Evolutionary conservation across 2,888 invertebrate genomes (phyloP), one percentile per base, ranked within the genome.

Genomic region (Lamellibrachia columna): DNA sequence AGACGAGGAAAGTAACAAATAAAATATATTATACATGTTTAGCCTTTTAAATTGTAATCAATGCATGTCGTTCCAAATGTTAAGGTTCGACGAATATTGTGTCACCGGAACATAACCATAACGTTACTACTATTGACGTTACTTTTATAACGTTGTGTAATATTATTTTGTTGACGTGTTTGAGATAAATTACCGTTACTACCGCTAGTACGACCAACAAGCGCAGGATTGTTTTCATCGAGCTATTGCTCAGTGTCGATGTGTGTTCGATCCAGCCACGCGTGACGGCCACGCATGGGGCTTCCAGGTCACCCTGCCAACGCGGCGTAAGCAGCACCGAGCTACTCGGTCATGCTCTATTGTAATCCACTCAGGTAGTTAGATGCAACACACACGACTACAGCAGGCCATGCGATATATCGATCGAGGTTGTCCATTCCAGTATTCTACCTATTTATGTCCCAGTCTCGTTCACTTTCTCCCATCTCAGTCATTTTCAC

Each of bases 291-390:
- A 75, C 75, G 75, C 75, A 75, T 22, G 75, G 75, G 75, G n/a
- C 75, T 75, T 75, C 75, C 75, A 75, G 75, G 75, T 75, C 75
- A 75, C 75, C 75, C 75, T 75, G 75, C 75, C 75, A 75, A 75
- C 75, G 15, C 22, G 6, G 75, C 75, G n/a, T n/a, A 75, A 75
- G 75, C 75, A 22, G 75, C 75, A 75, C 22, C n/a, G 15, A 75
- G 75, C 15, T 22, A 75, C 75, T 75, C 75, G 75, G 75, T 75
- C 75, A 75, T 75, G 75, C 75, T 75, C 8, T 8, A 15, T 58
- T 58, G 58, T 58, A 15, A 75, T 75, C 22, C 75, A 75, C 75
- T 75, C n/a, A 22, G 22, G 22, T 15, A 75, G 22, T 11, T 75
- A 75, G 75, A 40, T 40, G 40, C 75, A n/a, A 75, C 75, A 75